Percentiles rank a stretch among this genome's conserved stretches.
Evolutionary conservation across 2,888 invertebrate species (phyloP).

Genomic region (Eupithecia pulchellata): DNA sequence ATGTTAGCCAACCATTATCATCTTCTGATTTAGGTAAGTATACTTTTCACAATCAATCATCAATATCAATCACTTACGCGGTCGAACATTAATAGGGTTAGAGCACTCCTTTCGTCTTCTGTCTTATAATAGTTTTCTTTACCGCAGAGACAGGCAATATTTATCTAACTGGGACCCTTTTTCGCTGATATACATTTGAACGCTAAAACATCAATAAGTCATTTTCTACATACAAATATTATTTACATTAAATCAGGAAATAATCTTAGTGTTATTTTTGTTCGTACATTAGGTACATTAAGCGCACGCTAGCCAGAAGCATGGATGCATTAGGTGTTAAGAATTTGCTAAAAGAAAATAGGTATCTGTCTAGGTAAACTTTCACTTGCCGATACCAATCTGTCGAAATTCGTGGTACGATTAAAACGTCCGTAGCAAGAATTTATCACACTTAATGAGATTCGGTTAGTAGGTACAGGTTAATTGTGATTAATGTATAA

Average conservation of each 20-base stretch:
- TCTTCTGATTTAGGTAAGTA: background rate
- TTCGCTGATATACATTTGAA: conserved; percentile 18
- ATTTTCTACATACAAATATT: conserved; percentile 42
- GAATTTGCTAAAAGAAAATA: background rate
- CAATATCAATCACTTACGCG: background rate
- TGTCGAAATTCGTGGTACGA: background rate
- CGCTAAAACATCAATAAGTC: conserved; percentile 42
- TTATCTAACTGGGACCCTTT: background rate
- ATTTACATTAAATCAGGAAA: conserved; percentile 49
- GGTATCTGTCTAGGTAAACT: background rate
- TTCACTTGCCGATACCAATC: background rate
- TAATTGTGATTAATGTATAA: background rate
- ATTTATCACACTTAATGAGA: background rate
- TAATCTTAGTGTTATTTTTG: conserved; percentile 47
- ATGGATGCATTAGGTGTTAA: background rate
- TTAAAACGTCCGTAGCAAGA: background rate
- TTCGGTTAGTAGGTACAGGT: background rate
- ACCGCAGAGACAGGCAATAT: background rate
- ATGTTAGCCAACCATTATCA: conserved; percentile 7
- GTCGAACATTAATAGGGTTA: background rate
- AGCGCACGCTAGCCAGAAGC: background rate
- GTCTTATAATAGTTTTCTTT: background rate
- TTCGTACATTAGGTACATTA: conserved; percentile 40
- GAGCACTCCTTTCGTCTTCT: background rate
- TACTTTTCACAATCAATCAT: background rate